Evolutionary conservation across 2,888 invertebrate genomes (phyloP), one percentile per base, ranked within the genome.

Genomic region (Prenolepis imparis): DNA sequence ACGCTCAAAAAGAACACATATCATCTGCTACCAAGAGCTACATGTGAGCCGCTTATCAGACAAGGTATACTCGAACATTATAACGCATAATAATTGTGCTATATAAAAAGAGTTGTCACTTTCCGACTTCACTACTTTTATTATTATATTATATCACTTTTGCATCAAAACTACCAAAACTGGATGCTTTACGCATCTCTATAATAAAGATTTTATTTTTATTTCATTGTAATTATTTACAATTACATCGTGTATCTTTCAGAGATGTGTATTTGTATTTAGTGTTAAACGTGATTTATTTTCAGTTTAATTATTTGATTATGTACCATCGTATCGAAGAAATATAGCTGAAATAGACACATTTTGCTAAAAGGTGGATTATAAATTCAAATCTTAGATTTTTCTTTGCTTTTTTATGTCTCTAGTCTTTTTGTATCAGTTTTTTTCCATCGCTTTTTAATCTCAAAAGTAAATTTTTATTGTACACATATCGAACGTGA

Each of bases 1-100:
- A 96, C 97, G 88, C 95, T 99, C 28, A 98, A 98, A 94, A 98
- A 98, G 94, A 98, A 99, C 93, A 98, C 98, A 88, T 97, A 98
- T 95, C 98, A 99, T 95, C 97, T 98, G 93, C 95, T 99, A 84
- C 98, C 98, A 3, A 96, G 98, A 85, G 96, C 97, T 0, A 98
- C 98, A 93, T 98, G 98, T 93, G 99, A 99, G 94, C 97, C 98
- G 66, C 96, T 99, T 15, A 98, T 99, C 86, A 96, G 98, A 77
- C 98, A 98, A 95, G 99, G 99, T 70, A 96, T 99, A 91, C 95
- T 98, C 61, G 97, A 98, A 93, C 98, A 98, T 94, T 96, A 97
- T 89, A 94, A 94, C 70, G 95, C 89, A 59, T 95, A 89, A 91
- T 75, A 48, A 44, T n/a, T 74, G 18, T 18, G 3, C 36, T 9